phyloP scores from a whole-genome alignment of 2,797 vertebrate genomes.

The Platyrinchus mystaceus region DNA sequence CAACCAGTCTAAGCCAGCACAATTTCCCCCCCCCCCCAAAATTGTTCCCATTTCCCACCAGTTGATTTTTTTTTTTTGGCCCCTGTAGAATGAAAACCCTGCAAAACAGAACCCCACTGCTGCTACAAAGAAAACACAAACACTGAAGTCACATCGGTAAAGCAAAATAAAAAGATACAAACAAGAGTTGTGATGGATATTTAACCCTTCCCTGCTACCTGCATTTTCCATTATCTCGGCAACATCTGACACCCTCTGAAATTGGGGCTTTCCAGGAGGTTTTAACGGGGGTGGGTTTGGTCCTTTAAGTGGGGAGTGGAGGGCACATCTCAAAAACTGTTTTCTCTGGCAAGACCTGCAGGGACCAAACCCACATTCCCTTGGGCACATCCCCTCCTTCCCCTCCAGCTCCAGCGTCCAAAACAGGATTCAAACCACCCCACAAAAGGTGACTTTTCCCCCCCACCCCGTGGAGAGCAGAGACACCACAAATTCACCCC shows the following conservation, averaged over 20 bases:
- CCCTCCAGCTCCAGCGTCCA: neutral
- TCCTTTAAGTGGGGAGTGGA: neutral
- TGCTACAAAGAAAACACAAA: neutral
- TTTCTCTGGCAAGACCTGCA: neutral
- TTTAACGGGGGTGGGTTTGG: neutral
- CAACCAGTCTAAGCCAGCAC: neutral
- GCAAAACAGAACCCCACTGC: neutral
- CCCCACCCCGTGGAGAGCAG: neutral
- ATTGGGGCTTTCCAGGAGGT: neutral
- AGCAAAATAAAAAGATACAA: neutral
- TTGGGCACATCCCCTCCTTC: neutral
- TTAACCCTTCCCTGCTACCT: neutral
- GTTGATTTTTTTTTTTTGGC: neutral
- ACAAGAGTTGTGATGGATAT: neutral
- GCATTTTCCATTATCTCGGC: neutral
- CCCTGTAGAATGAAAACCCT: neutral
- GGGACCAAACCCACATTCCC: neutral
- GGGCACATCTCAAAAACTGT: neutral
- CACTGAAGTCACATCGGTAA: neutral
- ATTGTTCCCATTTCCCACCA: neutral
- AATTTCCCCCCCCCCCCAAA: rapidly evolving
- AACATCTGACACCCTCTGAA: neutral
- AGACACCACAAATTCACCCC: neutral
- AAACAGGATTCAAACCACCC: neutral
- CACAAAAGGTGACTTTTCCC: neutral